Evolutionary conservation across 2,113 vertebrate species (phyloP).

Genomic region (Paramormyrops kingsleyae): DNA sequence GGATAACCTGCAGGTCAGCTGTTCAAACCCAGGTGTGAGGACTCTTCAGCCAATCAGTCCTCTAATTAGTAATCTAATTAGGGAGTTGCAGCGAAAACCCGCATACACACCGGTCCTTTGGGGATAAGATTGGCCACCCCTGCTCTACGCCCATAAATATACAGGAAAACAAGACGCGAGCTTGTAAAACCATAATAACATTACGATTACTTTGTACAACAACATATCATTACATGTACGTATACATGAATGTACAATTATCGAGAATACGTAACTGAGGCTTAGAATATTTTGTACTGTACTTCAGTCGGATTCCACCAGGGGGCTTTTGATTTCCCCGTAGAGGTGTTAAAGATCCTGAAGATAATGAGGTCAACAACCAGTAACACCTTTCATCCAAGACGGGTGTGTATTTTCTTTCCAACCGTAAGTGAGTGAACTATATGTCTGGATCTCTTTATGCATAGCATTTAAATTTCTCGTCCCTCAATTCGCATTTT

Average conservation of each 20-base stretch:
- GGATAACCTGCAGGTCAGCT: too few species aligned
- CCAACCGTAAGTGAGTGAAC: neutral
- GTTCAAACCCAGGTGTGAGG: too few species aligned
- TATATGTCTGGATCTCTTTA: neutral
- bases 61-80: too few species aligned
- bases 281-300: constrained; percentile 28
- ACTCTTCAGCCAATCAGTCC: too few species aligned
- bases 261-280: neutral
- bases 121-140: too few species aligned
- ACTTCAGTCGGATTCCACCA: constrained; percentile 51
- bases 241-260: neutral
- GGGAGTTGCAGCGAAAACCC: too few species aligned
- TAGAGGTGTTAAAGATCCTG: neutral
- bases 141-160: neutral
- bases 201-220: neutral
- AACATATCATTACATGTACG: neutral
- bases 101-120: too few species aligned
- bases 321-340: constrained; percentile 51
- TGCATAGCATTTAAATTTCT: neutral
- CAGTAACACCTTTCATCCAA: neutral
- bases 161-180: neutral
- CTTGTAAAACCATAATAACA: neutral
- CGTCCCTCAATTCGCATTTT: neutral
- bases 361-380: neutral
- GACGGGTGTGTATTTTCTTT: neutral